Evolutionary conservation across 2,888 invertebrate species (phyloP), one percentile per base, ranked within the genome.

Genomic region (Lasioglossum vierecki): DNA sequence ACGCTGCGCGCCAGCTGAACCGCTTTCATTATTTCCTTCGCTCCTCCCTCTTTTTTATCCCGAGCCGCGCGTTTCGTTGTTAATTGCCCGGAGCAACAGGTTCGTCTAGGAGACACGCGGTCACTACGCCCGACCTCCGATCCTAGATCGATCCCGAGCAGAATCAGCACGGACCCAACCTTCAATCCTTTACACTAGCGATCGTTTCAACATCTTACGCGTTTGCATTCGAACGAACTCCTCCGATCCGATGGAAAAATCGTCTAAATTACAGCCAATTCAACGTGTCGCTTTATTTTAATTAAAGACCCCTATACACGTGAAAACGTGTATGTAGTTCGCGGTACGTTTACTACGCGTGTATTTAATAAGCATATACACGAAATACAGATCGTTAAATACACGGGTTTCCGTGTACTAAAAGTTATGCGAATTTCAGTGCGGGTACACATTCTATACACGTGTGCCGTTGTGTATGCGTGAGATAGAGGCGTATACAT

Each of bases 1-100:
- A 81, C 85, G 77, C 87, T 11, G 70, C 63, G 63, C 63, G 63
- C 63, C 66, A 35, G 68, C 72, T 80, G 86, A 53, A 82, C 79
- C 71, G 80, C 80, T 83, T 83, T 79, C 83, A 78, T 83, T 86
- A 83, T 87, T 83, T 83, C 74, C 75, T 74, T 75, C 79, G 63
- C 74, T 57, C 22, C 73, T 46, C 66, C 82, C 76, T 70, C 39
- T 60, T 82, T 68, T 68, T 68, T 68, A 22, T 13, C 26, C 44
- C 26, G n/a, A 71, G 71, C 71, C 30, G 26, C 44, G 57, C 79
- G 79, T 78, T 77, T 82, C 81, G 83, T 84, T 88, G 90, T 85
- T 90, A 90, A 90, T 90, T 89, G 89, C 83, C 83, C 63, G 75
- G 89, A 90, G 90, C 90, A 90, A 90, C 90, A 90, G 90, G 90